Conservation (phyloP, 2,797 vertebrate genomes). For the Glyptemys insculpta region DNA sequence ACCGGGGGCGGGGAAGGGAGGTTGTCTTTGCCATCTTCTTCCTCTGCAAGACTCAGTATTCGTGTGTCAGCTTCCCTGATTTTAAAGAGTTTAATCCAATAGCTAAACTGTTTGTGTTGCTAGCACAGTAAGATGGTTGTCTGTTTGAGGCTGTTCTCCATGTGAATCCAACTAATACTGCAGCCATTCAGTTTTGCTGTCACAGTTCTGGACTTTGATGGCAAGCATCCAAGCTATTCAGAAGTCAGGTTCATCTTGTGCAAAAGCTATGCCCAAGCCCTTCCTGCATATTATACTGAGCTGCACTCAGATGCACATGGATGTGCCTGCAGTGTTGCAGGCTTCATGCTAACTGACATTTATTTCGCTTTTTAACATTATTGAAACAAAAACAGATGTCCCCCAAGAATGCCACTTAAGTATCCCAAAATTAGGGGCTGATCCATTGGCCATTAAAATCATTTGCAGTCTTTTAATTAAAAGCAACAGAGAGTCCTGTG, state of each 20-base stretch:
- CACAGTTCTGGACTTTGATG: background rate
- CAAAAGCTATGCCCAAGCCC: conserved; percentile 29
- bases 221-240: background rate
- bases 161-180: background rate
- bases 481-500: too few species aligned
- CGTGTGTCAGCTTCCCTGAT: background rate
- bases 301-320: background rate
- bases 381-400: background rate
- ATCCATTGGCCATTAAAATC: background rate
- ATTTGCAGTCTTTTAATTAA: background rate
- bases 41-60: background rate
- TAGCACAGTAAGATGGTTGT: background rate
- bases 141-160: background rate
- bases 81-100: background rate
- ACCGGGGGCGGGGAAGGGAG: background rate
- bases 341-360: background rate
- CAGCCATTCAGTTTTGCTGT: background rate
- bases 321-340: background rate
- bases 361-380: background rate
- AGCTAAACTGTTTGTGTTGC: background rate
- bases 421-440: background rate
- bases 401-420: background rate
- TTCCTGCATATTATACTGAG: background rate
- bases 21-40: background rate
- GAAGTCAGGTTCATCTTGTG: conserved; percentile 19